phyloP scores from a whole-genome alignment of 2,797 vertebrate species.

The Enteromius afrohamiltoni region DNA sequence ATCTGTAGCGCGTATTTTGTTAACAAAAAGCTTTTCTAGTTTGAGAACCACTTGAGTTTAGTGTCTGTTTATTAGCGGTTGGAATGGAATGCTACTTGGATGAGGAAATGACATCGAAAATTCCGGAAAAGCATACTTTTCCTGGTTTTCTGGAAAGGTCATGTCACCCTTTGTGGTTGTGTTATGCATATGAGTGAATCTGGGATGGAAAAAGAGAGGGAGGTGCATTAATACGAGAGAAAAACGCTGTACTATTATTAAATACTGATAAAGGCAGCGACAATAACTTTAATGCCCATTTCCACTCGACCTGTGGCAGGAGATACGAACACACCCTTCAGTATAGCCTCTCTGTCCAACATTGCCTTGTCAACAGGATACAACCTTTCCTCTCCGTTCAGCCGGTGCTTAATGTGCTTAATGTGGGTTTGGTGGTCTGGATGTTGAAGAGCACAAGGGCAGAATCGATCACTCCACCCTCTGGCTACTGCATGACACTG shows the following conservation, averaged over 20 bases:
- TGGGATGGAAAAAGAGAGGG: conserved; percentile 25
- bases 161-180: conserved; percentile 42
- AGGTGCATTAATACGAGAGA: conserved; percentile 11
- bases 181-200: conserved; percentile 35
- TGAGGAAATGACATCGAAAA: conserved; percentile 74
- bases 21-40: background rate
- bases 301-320: conserved; percentile 38
- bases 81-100: conserved; percentile 62
- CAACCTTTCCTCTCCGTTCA: conserved; percentile 59
- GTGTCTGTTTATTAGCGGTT: background rate
- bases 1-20: background rate
- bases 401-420: conserved; percentile 26
- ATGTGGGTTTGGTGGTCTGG: conserved; percentile 3
- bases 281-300: conserved; percentile 49
- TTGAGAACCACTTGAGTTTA: conserved; percentile 19
- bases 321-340: conserved; percentile 57
- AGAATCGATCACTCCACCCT: conserved; percentile 30
- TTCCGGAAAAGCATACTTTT: conserved; percentile 65
- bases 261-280: conserved; percentile 47
- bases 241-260: conserved; percentile 45
- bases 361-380: conserved; percentile 70
- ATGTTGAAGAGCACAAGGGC: background rate
- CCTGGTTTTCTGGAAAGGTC: conserved; percentile 55
- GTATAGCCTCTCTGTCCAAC: conserved; percentile 54
- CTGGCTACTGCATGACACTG: background rate